Percentiles rank a stretch among this genome's conserved stretches.
phyloP scores from a whole-genome alignment of 2,797 vertebrate genomes.

The Brachyrhaphis roseni region DNA sequence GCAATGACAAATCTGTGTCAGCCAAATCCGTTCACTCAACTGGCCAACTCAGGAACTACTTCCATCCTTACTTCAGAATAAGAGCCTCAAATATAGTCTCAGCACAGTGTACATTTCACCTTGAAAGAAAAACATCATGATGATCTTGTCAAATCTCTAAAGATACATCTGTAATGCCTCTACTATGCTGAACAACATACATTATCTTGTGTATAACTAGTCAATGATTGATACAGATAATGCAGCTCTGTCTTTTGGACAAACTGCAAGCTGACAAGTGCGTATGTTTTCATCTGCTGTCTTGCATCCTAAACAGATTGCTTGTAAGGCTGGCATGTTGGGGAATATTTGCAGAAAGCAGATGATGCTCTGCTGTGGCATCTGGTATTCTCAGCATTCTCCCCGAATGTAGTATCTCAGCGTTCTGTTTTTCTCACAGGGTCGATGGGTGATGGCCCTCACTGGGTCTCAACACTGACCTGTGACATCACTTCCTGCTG shows the following conservation, averaged over 20 bases:
- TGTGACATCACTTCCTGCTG: conserved; percentile 76
- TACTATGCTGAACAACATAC: neutral
- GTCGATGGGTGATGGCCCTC: conserved; percentile 71
- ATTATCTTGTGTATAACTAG: neutral
- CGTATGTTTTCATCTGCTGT: conserved; percentile 3
- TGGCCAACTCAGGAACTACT: neutral
- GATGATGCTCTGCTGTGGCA: conserved; percentile 70
- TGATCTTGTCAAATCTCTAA: neutral
- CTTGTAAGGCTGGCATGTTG: conserved; percentile 4
- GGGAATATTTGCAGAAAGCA: conserved; percentile 21
- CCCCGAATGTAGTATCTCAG: conserved; percentile 53
- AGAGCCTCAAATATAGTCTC: neutral
- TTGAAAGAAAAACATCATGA: neutral
- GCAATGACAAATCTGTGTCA: neutral
- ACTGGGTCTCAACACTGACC: conserved; percentile 74
- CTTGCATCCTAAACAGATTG: conserved; percentile 11
- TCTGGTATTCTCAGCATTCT: conserved; percentile 50
- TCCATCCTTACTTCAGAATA: neutral
- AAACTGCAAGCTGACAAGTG: neutral
- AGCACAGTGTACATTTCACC: neutral
- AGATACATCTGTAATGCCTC: neutral
- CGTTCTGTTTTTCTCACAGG: conserved; percentile 65
- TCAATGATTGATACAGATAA: neutral
- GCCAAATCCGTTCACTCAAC: neutral
- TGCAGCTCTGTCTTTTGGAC: neutral